Percentiles rank a stretch among this genome's conserved stretches.
These are phyloP conservation scores for Neuroscelio doddi DNA, from an alignment of 2,888 invertebrate genomes.

Conservation along the genomic window DNA sequence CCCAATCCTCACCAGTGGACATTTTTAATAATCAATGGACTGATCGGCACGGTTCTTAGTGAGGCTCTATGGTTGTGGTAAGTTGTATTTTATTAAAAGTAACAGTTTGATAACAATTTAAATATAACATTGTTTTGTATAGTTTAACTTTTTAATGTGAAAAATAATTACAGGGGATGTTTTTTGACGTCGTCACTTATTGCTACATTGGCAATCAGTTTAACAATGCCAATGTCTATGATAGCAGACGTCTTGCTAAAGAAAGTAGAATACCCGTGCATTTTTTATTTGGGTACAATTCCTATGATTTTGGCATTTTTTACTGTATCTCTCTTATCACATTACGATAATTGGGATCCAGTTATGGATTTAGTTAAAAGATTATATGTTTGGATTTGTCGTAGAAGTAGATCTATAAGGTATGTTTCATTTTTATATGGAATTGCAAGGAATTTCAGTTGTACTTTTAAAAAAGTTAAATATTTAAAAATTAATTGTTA, in stretches of 20 bases:
- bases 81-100: slow-evolving; percentile 55
- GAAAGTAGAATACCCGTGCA: slow-evolving; percentile 78
- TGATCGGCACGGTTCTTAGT: slow-evolving; percentile 91
- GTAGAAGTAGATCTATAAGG: slow-evolving; percentile 73
- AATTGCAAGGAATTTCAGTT: too few relatives aligned
- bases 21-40: slow-evolving; percentile 86
- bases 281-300: slow-evolving; percentile 85
- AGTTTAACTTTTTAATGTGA: background rate
- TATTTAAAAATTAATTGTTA: background rate
- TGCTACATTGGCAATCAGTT: slow-evolving; percentile 88
- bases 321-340: slow-evolving; percentile 79
- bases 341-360: slow-evolving; percentile 89
- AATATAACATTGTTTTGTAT: background rate
- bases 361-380: slow-evolving; percentile 76
- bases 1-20: slow-evolving; percentile 88
- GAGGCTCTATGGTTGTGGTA: slow-evolving; percentile 95
- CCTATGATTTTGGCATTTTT: slow-evolving; percentile 86
- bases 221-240: slow-evolving; percentile 93
- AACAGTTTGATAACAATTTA: too few relatives aligned
- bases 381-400: slow-evolving; percentile 73
- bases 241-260: slow-evolving; percentile 85
- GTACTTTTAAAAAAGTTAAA: background rate
- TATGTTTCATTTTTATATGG: slow-evolving; percentile 57
- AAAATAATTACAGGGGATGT: slow-evolving; percentile 89
- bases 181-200: slow-evolving; percentile 93